Evolutionary conservation across 1,140 invertebrate species (phyloP), one percentile per base, ranked within the genome.

Genomic region (Procambarus clarkii): DNA sequence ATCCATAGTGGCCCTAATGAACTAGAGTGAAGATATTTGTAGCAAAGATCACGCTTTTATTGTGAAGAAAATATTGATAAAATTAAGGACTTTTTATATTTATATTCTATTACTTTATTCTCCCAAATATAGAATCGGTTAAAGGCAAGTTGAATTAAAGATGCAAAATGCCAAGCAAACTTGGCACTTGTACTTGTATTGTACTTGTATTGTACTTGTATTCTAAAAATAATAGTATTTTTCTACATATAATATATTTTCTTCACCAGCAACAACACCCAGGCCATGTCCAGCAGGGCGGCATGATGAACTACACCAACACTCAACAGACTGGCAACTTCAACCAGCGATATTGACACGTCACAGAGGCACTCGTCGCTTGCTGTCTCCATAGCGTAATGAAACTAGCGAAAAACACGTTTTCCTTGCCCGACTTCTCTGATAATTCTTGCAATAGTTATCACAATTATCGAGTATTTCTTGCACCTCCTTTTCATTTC

Each of bases 241-340:
- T 34, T 34, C 34, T 34, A 34, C 34, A 34, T 34, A 34, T 34
- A 34, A 34, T 34, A 34, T 18, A 9, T 50, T 45, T 80, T 69
- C 15, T 88, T 44, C 46, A 64, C n/a, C 50, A 83, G 54, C 88
- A 90, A 46, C 80, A 84, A 60, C 88, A 90, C 24, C 88, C 88
- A n/a, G 80, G 48, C 0, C 88, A 90, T 77, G 88, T 90, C 11
- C 88, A 83, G 21, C 88, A 90, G 34, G 88, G 88, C 8, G 81
- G 80, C 64, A 90, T 90, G 69, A 90, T 90, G 88, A 90, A 83
- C 50, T 90, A 90, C 80, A 90, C 64, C 46, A 90, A 83, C 34
- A 77, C 88, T 18, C 88, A 90, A 48, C 88, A 90, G 34, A 90
- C 50, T 44, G 71, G 81, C 48, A 90, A 90, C 64, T 90, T 90